A percentile compares a stretch with the other conserved stretches of the same genome.
Conservation (phyloP, 1,140 invertebrate genomes). For the Palaemon carinicauda region DNA sequence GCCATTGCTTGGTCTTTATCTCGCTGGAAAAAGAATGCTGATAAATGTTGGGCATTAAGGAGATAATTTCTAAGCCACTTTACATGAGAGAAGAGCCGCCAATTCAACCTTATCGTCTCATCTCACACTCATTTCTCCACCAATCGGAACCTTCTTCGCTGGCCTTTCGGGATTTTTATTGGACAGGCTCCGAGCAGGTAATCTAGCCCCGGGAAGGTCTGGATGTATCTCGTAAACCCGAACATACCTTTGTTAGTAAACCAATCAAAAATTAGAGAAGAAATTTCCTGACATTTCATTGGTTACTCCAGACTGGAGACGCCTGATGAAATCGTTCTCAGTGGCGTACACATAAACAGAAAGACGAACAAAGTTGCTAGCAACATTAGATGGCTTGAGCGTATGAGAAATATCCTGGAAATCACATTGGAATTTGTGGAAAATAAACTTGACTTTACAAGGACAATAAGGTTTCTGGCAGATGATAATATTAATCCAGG, state of each 20-base stretch:
- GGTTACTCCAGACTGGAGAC: background rate
- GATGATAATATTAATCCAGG: background rate
- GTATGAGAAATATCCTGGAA: background rate
- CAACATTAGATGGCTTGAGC: background rate
- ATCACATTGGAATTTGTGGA: background rate
- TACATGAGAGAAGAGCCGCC: slow-evolving; percentile 28
- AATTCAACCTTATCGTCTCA: background rate
- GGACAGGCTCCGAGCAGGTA: background rate
- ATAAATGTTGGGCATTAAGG: slow-evolving; percentile 31
- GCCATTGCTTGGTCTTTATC: background rate
- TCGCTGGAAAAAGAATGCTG: slow-evolving; percentile 19
- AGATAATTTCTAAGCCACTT: slow-evolving; percentile 34
- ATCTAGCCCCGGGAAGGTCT: background rate
- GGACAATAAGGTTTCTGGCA: background rate
- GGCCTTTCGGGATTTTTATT: background rate
- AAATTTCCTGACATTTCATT: background rate
- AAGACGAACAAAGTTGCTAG: slow-evolving; percentile 29
- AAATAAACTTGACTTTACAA: background rate
- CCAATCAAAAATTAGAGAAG: background rate
- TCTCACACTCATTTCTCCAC: background rate
- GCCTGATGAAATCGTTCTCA: background rate
- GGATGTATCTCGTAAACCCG: background rate
- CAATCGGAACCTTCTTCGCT: background rate
- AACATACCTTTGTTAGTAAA: background rate
- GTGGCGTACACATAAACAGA: background rate